Evolutionary conservation across 2,113 vertebrate genomes (phyloP), one percentile per base, ranked within the genome.

Genomic region (Larimichthys crocea): DNA sequence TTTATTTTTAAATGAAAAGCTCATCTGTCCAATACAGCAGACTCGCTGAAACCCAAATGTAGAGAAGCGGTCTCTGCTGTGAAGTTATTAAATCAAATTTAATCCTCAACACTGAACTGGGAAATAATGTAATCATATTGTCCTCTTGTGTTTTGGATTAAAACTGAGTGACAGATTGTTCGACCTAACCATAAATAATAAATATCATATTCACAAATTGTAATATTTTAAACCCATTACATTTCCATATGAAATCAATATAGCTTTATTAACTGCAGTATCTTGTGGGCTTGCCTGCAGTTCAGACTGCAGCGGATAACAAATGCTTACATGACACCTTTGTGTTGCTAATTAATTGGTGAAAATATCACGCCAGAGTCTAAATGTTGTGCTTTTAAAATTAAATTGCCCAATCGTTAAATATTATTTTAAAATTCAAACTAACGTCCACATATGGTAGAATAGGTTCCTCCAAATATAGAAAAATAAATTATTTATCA

Each of bases 1-100:
- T 74, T 65, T 57, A 26, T 42, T 53, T 80, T 73, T 46, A 48
- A 77, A 79, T 79, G 49, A 65, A 69, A 66, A 64, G 26, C 60
- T 74, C 7, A 5, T n/a, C 4, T 31, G 35, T 68, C 29, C 16
- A 44, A 42, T 22, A 4, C 63, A 75, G 50, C 50, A 74, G 52
- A 65, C 35, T 16, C 53, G 24, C 49, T 29, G 16, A 62, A 74
- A 68, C 24, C 42, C 15, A 14, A 59, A 73, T 64, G 49, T 20
- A 49, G 35, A 65, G 67, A 15, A 20, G 50, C 15, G 10, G 14
- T 9, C 31, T 65, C 60, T 46, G 10, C 59, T 24, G 42, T 16
- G 1, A 74, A 53, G 48, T 22, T 16, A 40, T 62, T 8, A 24
- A 62, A 16, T 73, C 52, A 3, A 52, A 55, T 40, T 70, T 4